Percentiles rank a stretch among this genome's conserved stretches.
Conservation (phyloP, 2,888 invertebrate species). For the Lasioglossum marginatum region DNA sequence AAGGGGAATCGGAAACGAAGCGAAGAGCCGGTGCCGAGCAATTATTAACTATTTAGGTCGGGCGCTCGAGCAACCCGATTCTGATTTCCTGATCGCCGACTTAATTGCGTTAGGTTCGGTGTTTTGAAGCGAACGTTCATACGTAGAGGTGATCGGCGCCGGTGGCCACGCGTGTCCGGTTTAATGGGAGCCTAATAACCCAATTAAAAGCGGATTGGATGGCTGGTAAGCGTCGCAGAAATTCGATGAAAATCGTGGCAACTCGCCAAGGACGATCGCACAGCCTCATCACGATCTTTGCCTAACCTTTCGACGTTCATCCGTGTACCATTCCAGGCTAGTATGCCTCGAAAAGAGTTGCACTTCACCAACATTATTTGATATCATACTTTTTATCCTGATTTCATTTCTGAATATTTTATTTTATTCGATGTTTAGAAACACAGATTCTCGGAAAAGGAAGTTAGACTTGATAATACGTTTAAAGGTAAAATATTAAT, state of each 20-base stretch:
- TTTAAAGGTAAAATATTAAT: not conserved
- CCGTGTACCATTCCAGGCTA: not conserved
- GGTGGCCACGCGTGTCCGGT: slow-evolving; percentile 63
- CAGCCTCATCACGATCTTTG: not conserved
- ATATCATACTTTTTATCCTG: not conserved
- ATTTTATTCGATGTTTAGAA: not conserved
- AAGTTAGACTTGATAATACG: not conserved
- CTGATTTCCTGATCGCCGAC: slow-evolving; percentile 36
- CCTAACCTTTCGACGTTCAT: not conserved
- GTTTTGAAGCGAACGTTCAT: slow-evolving; percentile 42
- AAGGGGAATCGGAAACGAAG: not conserved
- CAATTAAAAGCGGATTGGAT: slow-evolving; percentile 78
- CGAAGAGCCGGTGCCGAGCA: not conserved
- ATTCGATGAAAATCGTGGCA: slow-evolving; percentile 59
- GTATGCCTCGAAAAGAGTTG: not conserved
- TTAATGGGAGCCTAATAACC: slow-evolving; percentile 76
- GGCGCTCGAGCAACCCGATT: slow-evolving; percentile 23
- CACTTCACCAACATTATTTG: not conserved
- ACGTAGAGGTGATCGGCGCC: slow-evolving; percentile 43
- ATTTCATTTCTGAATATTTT: not conserved
- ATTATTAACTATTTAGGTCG: slow-evolving; percentile 47
- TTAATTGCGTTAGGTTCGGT: slow-evolving; percentile 34
- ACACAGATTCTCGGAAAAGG: not conserved
- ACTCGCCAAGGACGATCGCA: not conserved
- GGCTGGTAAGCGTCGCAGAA: slow-evolving; percentile 68